Conservation (phyloP, 1,140 invertebrate genomes). For the Oedothorax gibbosus region DNA sequence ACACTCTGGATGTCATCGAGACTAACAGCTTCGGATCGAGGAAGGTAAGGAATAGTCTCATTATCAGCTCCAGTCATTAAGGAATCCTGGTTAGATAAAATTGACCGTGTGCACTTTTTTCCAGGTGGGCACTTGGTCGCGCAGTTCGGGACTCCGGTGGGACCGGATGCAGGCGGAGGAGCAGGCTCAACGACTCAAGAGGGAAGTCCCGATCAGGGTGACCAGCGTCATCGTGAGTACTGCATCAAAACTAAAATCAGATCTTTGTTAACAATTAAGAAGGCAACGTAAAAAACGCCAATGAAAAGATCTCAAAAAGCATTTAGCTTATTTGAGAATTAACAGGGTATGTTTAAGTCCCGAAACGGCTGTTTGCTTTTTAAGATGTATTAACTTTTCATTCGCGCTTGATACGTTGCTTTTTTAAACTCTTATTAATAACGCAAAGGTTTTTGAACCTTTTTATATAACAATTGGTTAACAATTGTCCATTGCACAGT, state of each 20-base stretch:
- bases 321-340: not conserved
- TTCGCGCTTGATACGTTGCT: no score
- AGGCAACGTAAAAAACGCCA: no score
- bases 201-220: not conserved
- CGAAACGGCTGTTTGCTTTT: not conserved
- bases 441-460: no score
- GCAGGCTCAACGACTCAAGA: not conserved
- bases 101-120: not conserved
- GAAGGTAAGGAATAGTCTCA: not conserved
- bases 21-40: not conserved
- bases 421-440: no score
- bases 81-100: no score
- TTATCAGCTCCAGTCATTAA: no score
- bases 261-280: no score
- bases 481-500: no score
- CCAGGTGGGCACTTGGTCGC: slow-evolving; percentile 24
- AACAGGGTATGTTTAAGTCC: not conserved
- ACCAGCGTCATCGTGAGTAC: slow-evolving; percentile 24
- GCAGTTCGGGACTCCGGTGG: not conserved
- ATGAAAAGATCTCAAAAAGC: not conserved
- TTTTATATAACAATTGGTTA: no score
- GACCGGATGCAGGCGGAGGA: not conserved
- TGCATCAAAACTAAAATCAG: no score
- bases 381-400: not conserved
- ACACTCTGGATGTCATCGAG: not conserved